phyloP scores from a whole-genome alignment of 2,797 vertebrate genomes.

The Anisognathus igniventris region DNA sequence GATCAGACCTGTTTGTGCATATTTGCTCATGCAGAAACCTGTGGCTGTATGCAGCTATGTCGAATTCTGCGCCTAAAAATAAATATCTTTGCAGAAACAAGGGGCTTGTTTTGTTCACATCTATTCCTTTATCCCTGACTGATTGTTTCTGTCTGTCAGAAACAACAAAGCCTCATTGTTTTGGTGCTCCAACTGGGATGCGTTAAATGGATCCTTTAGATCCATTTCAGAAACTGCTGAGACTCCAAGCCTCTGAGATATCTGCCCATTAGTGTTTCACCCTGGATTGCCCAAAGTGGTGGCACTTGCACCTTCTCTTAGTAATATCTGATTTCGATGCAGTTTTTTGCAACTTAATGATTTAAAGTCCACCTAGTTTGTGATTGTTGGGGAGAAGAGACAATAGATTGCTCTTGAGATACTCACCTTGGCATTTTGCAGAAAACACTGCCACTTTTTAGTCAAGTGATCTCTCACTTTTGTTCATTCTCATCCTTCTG shows the following conservation, averaged over 20 bases:
- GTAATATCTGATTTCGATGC: background rate
- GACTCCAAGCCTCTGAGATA: background rate
- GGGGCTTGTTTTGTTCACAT: background rate
- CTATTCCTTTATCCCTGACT: background rate
- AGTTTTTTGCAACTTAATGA: background rate
- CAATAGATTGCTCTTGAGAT: background rate
- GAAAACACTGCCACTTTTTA: background rate
- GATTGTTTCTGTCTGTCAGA: background rate
- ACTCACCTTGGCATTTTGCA: background rate
- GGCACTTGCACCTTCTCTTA: background rate
- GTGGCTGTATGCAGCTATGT: background rate
- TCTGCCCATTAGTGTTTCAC: background rate
- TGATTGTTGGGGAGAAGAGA: background rate
- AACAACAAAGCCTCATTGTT: background rate
- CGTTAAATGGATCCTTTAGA: background rate
- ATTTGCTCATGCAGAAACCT: background rate
- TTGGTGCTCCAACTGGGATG: background rate
- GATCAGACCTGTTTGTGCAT: background rate
- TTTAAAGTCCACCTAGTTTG: background rate
- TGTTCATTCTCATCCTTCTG: background rate
- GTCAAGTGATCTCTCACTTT: background rate
- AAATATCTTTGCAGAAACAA: background rate
- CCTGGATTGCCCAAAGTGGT: background rate
- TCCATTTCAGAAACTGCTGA: background rate
- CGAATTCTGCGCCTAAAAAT: background rate